Evolutionary conservation across 2,797 vertebrate genomes (phyloP), one percentile per base, ranked within the genome.

Genomic region (Lithobates sylvaticus): DNA sequence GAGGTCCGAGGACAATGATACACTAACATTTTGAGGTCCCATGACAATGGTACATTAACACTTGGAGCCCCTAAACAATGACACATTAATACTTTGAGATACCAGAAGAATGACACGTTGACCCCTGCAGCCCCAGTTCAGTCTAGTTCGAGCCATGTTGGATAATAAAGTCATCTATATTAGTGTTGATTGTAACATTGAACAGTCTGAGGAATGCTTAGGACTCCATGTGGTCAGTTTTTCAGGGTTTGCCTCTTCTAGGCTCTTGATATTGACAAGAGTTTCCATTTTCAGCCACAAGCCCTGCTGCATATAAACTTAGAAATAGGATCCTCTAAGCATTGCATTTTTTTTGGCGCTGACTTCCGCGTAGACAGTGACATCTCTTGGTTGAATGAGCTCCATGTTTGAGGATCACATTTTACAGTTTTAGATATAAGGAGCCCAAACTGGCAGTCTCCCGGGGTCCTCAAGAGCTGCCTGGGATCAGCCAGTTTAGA

Each of bases 401-500:
- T 23, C 61, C n/a, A 67, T 67, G 26, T 61, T 23, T 23, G 21
- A 23, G 26, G 65, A 29, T 27, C 10, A 65, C 10, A 2, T 3
- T 65, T 12, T 67, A 27, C 10, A 67, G 1, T 67, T 67, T 12
- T 29, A 67, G 21, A 67, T 26, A 10, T 29, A 29, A 29, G 12
- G n/a, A 67, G 65, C 26, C 3, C 4, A 50, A 16, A 50, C 47
- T 15, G 15, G 2, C 50, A 54, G 16, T 54, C 15, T 54, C 12
- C 10, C 1, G 2, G 10, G 10, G 26, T 67, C 13, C 10, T 67
- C 65, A 67, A 67, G 65, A 67, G 54, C 54, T 10, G 54, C 88
- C 78, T 12, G 95, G 95, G 0, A 91, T 91, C 0, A 94, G 47
- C 77, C 88, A 78, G 89, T 95, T 91, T 85, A 96, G 87, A 7